Percentiles rank a stretch among this genome's conserved stretches.
Conservation (phyloP, 2,888 invertebrate genomes). For the Microctonus brassicae region DNA sequence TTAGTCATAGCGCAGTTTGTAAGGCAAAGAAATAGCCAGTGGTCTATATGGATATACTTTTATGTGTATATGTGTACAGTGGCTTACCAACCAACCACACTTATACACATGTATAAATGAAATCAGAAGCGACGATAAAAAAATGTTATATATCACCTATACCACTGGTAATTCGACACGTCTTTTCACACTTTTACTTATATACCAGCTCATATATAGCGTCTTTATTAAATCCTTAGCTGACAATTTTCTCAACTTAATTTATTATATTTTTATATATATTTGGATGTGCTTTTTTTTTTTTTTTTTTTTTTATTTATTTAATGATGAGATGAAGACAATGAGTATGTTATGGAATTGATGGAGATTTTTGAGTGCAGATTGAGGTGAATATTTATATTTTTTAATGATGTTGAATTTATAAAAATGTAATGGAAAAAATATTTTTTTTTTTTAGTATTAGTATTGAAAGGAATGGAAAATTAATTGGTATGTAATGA, state of each 20-base stretch:
- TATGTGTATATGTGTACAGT: background rate
- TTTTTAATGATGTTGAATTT: too few species aligned
- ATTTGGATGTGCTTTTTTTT: background rate
- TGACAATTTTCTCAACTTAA: background rate
- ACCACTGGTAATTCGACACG: conserved; percentile 1
- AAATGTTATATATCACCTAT: background rate
- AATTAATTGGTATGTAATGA: too few species aligned
- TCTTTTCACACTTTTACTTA: conserved; percentile 5
- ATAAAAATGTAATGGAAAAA: too few species aligned
- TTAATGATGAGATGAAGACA: too few species aligned
- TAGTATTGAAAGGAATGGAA: too few species aligned
- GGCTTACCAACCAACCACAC: background rate
- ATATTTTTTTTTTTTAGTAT: too few species aligned
- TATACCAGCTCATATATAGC: background rate
- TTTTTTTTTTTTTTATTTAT: background rate
- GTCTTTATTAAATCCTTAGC: conserved; percentile 5
- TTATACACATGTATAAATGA: background rate
- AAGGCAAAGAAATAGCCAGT: background rate
- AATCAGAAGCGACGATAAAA: conserved; percentile 5
- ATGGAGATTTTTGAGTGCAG: too few species aligned
- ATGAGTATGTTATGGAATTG: too few species aligned
- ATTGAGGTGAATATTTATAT: too few species aligned
- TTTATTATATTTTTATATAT: background rate
- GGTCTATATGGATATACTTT: background rate
- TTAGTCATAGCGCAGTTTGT: background rate